Evolutionary conservation across 2,113 vertebrate species (phyloP).

Genomic region (Pollachius pollachius): DNA sequence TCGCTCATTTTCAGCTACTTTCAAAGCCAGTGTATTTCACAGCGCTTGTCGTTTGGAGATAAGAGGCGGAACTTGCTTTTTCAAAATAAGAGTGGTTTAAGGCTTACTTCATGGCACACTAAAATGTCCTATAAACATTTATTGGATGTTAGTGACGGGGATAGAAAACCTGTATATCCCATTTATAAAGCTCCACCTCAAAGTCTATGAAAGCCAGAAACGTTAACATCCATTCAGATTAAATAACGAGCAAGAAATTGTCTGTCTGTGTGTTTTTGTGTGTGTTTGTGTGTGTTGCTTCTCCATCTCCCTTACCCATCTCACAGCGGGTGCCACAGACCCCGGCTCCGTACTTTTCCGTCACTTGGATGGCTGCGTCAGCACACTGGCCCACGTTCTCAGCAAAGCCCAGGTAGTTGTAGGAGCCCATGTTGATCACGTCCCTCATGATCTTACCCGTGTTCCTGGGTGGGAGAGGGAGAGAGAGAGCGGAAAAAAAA

Average conservation of each 20-base stretch:
- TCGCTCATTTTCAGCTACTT: no score
- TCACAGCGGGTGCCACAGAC: constrained; percentile 90
- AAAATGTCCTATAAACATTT: no score
- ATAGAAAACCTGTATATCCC: no score
- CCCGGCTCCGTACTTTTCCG: constrained; percentile 83
- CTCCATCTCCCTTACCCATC: constrained; percentile 78
- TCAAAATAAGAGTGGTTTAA: no score
- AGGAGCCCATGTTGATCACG: constrained; percentile 97
- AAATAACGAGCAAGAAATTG: not conserved
- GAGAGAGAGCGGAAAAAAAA: not conserved
- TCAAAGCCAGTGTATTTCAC: no score
- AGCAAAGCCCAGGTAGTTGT: constrained; percentile 97
- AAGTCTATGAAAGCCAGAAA: no score
- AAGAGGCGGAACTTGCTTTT: no score
- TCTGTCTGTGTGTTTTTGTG: not conserved
- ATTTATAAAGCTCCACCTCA: no score
- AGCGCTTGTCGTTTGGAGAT: no score
- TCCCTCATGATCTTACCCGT: constrained; percentile 87
- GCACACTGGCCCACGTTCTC: constrained; percentile 83
- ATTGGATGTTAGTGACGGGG: no score
- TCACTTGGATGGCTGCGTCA: constrained; percentile 76
- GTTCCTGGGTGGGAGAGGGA: constrained; percentile 71
- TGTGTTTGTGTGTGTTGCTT: not conserved
- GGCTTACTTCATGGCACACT: no score
- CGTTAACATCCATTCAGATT: not conserved